These are phyloP conservation scores for Pristis pectinata DNA, from an alignment of 2,797 vertebrate species.

Conservation along the genomic window DNA sequence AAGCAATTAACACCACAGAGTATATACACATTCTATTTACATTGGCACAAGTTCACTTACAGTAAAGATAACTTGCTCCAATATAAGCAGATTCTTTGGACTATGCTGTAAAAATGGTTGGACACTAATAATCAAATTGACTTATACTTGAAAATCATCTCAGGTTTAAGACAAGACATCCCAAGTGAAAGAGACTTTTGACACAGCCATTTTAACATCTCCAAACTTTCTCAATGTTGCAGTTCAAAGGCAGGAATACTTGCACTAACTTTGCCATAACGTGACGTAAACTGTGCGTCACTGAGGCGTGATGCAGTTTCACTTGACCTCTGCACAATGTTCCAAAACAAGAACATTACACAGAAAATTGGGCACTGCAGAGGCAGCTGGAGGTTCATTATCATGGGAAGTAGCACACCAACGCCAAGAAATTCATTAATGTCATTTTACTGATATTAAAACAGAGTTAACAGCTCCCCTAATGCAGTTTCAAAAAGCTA, in stretches of 20 bases:
- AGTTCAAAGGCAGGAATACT: not conserved
- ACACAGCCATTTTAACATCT: not conserved
- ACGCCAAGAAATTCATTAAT: too few relatives aligned
- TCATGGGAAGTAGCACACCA: not conserved
- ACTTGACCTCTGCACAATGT: not conserved
- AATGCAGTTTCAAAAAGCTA: too few relatives aligned
- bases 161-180: not conserved
- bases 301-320: not conserved
- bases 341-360: not conserved
- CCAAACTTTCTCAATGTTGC: not conserved
- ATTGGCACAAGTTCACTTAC: not conserved
- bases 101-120: not conserved
- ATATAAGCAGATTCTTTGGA: not conserved
- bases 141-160: not conserved
- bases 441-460: too few relatives aligned
- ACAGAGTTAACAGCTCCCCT: too few relatives aligned
- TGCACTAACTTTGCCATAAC: not conserved
- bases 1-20: not conserved
- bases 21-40: not conserved
- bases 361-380: not conserved
- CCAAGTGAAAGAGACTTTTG: not conserved
- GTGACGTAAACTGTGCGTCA: not conserved
- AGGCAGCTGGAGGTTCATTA: not conserved
- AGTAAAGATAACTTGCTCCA: not conserved
- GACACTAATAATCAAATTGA: not conserved